Evolutionary conservation across 2,888 invertebrate species (phyloP).

Genomic region (Uloborus plumipes): DNA sequence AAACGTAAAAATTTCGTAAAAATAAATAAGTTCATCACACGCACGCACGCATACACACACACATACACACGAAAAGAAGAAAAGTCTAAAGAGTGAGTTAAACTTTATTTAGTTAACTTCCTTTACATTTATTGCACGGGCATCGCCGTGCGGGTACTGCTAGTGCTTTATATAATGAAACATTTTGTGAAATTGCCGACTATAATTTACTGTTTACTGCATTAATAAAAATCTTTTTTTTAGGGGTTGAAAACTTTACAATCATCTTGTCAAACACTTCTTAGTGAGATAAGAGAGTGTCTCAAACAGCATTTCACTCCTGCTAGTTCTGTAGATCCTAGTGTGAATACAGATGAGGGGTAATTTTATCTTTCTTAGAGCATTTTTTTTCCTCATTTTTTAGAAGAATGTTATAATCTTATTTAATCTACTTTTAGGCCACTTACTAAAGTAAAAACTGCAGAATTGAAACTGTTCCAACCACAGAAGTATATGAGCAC

Average conservation of each 20-base stretch:
- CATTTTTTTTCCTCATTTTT: neutral
- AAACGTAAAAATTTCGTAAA: too few relatives aligned
- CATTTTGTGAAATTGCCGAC: neutral
- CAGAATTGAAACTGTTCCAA: slow-evolving; percentile 49
- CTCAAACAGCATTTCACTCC: slow-evolving; percentile 29
- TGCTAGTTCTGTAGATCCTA: neutral
- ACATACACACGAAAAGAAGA: too few relatives aligned
- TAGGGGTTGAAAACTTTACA: slow-evolving; percentile 42
- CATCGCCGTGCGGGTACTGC: too few relatives aligned
- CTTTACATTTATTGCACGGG: too few relatives aligned
- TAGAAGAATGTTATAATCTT: neutral
- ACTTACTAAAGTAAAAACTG: slow-evolving; percentile 16
- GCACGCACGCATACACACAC: too few relatives aligned
- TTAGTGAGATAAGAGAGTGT: slow-evolving; percentile 23
- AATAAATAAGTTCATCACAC: too few relatives aligned
- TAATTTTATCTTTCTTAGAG: neutral
- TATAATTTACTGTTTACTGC: neutral
- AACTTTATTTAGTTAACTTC: too few relatives aligned
- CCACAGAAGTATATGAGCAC: slow-evolving; percentile 40
- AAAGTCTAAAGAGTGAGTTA: too few relatives aligned
- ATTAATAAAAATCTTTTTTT: neutral
- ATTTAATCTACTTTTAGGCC: slow-evolving; percentile 7
- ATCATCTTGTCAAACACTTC: slow-evolving; percentile 24
- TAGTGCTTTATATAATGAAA: too few relatives aligned
- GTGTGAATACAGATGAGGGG: slow-evolving; percentile 16